phyloP scores from a whole-genome alignment of 92 coral and sea anemone genomes.

The Porites rus region DNA sequence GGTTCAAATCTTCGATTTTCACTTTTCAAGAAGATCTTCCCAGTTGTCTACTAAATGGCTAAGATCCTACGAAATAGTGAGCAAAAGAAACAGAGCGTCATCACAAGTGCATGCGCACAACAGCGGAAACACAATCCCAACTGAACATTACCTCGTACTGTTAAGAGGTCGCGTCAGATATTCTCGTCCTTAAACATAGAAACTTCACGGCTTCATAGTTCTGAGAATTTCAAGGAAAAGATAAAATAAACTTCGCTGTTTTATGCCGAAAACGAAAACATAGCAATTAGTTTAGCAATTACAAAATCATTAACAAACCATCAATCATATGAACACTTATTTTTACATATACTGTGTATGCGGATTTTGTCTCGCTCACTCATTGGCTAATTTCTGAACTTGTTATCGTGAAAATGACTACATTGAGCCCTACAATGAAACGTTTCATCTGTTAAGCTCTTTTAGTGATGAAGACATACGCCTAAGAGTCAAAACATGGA shows the following conservation, averaged over 20 bases:
- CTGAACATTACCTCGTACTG: background rate
- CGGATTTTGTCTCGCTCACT: background rate
- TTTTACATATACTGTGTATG: background rate
- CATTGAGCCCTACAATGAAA: background rate
- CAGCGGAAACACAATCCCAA: background rate
- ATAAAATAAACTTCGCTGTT: background rate
- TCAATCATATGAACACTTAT: background rate
- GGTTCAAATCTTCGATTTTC: too few relatives aligned
- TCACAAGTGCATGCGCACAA: background rate
- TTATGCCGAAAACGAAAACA: background rate
- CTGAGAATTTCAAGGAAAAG: background rate
- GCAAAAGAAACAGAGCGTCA: background rate
- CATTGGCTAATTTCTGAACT: background rate
- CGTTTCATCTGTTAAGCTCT: background rate
- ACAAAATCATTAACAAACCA: background rate
- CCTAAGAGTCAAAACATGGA: background rate
- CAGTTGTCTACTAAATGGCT: too few relatives aligned
- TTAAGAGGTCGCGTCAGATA: background rate
- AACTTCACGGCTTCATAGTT: background rate
- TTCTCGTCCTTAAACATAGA: background rate
- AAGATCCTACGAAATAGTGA: background rate
- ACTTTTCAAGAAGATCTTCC: too few relatives aligned
- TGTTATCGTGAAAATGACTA: background rate
- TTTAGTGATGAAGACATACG: background rate
- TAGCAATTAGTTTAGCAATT: background rate